Evolutionary conservation across 2,113 vertebrate species (phyloP).

Genomic region (Anolis carolinensis): DNA sequence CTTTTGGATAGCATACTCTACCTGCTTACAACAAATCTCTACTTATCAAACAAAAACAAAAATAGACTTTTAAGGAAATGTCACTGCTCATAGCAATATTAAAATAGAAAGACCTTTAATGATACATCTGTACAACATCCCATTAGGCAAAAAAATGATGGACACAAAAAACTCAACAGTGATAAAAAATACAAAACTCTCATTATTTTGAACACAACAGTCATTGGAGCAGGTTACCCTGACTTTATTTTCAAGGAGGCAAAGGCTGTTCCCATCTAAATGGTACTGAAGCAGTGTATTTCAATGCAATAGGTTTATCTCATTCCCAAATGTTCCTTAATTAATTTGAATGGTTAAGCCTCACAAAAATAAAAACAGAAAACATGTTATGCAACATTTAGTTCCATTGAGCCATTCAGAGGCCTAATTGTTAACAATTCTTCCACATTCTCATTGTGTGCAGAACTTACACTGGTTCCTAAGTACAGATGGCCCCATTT

Average conservation of each 20-base stretch:
- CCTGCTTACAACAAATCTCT: no score
- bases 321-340: constrained; percentile 63
- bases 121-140: not conserved
- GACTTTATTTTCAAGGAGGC: constrained; percentile 20
- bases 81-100: constrained; percentile 29
- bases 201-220: constrained; percentile 9
- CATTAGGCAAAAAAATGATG: constrained; percentile 21
- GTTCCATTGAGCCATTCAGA: constrained; percentile 57
- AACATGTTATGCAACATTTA: constrained; percentile 66
- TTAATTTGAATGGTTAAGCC: constrained; percentile 62
- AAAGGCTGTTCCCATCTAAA: constrained; percentile 19
- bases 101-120: constrained; percentile 10
- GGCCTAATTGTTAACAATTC: constrained; percentile 61
- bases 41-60: constrained; percentile 31
- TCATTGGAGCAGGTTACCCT: constrained; percentile 38
- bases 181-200: constrained; percentile 30
- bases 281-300: constrained; percentile 28
- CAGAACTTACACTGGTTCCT: constrained; percentile 51
- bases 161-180: not conserved
- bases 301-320: constrained; percentile 51
- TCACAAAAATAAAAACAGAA: constrained; percentile 55
- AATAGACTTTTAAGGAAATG: constrained; percentile 39
- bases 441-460: constrained; percentile 59
- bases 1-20: not conserved
- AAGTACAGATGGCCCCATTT: constrained; percentile 63